Conservation (phyloP, 2,797 vertebrate genomes). For the Sebastes steindachneri region DNA sequence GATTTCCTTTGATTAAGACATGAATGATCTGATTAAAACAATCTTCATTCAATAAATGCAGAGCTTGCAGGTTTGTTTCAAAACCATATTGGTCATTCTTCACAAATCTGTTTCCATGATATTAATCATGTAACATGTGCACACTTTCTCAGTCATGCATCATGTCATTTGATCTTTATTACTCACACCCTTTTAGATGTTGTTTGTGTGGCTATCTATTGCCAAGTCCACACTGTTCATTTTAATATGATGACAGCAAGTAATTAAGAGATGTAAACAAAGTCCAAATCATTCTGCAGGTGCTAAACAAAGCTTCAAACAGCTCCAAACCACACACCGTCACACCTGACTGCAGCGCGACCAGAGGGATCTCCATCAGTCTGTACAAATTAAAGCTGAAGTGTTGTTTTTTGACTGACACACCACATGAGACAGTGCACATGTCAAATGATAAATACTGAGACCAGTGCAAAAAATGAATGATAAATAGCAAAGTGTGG, state of each 20-base stretch:
- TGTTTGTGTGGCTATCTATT: slow-evolving; percentile 8
- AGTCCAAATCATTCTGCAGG: slow-evolving; percentile 10
- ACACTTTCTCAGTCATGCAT: background rate
- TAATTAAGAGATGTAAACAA: slow-evolving; percentile 45
- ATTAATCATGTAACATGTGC: background rate
- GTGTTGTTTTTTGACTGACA: slow-evolving; percentile 22
- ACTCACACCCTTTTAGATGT: background rate
- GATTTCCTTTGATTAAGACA: background rate
- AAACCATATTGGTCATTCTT: background rate
- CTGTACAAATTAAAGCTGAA: background rate
- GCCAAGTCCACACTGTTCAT: slow-evolving; percentile 4
- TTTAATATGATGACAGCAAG: slow-evolving; percentile 36
- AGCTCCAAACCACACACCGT: slow-evolving; percentile 18
- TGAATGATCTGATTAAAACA: background rate
- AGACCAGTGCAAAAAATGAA: background rate
- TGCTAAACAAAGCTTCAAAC: slow-evolving; percentile 6
- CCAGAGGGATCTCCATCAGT: background rate
- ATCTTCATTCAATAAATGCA: background rate
- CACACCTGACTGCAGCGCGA: background rate
- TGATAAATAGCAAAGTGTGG: background rate
- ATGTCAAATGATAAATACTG: slow-evolving; percentile 4
- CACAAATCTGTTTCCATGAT: background rate
- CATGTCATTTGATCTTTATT: background rate
- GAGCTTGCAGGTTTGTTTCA: background rate
- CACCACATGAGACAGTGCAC: slow-evolving; percentile 8